Base-by-base conservation (phyloP, 2,797 vertebrate species). In the Lemur catta region DNA sequence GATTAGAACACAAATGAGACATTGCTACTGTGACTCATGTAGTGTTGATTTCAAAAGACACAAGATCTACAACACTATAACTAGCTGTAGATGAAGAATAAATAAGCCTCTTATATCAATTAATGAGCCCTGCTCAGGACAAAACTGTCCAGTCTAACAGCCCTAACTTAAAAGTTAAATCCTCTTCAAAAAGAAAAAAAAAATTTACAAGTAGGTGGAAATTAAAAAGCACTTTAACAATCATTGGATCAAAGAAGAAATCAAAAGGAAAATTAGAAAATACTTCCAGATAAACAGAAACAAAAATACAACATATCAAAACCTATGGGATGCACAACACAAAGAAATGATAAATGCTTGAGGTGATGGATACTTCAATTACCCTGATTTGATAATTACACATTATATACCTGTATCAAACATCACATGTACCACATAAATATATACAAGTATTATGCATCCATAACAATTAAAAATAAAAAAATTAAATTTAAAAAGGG, bases 151-250 rank as follows among this genome's bases (percentile, higher is more conserved):
- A 84, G 18, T 38, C 11, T 93, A 79, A 91, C 41, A 89, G 15
- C 59, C 41, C n/a, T 92, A 86, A 75, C n/a, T 52, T 94, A 38
- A 84, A 97, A 89, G 17, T 76, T 59, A 50, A 92, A 75, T 61
- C 52, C 89, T 22, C 41, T 46, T 91, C 48, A 79, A 89, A 94
- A 72, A 57, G 26, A 33, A 76, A 80, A 65, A 89, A 89, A 20
- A 48, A 74, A 24, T 4, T 33, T 24, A 52, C 24, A 55, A 55
- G 59, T 71, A 61, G 3, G 1, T 78, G 41, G 12, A 71, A 95
- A n/a, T 84, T 52, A 74, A 35, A 35, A 52, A 6, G 63, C 55
- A 63, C 43, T 80, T 63, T 15, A 78, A 46, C 30, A 43, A 78
- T 35, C 35, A 48, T 15, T 24, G 10, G 61, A 26, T 85, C 61